Percentiles rank a stretch among this genome's conserved stretches.
Conservation (phyloP, 2,797 vertebrate genomes). For the Chaunax sp. region DNA sequence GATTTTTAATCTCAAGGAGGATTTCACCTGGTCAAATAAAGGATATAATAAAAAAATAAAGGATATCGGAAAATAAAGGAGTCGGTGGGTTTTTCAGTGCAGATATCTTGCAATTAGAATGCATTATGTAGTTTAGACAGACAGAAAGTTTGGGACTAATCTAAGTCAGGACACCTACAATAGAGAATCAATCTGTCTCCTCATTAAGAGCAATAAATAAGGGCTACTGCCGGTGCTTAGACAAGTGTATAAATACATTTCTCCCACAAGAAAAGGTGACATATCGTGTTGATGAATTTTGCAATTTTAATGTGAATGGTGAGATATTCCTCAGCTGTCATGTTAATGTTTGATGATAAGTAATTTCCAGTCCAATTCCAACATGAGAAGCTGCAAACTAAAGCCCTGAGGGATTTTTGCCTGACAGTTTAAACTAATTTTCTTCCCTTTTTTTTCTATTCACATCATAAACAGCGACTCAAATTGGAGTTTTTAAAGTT, state of each 20-base stretch:
- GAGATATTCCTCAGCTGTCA: background rate
- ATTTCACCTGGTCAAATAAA: too few species aligned
- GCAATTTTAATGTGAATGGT: background rate
- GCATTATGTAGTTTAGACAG: background rate
- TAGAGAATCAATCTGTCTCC: background rate
- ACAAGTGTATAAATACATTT: background rate
- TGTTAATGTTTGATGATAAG: background rate
- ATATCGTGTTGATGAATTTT: background rate
- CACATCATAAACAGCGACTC: background rate
- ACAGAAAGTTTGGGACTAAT: background rate
- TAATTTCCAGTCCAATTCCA: background rate
- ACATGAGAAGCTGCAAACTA: background rate
- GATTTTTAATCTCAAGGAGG: too few species aligned
- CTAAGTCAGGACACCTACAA: background rate
- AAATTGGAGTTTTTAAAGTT: slow-evolving; percentile 16
- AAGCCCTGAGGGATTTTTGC: background rate
- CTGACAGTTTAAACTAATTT: slow-evolving; percentile 7
- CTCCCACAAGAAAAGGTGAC: background rate
- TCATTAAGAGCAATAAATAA: slow-evolving; percentile 4
- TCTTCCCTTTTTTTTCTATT: background rate
- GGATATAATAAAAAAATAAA: too few species aligned
- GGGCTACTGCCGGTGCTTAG: background rate
- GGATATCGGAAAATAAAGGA: too few species aligned
- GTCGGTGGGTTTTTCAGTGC: background rate
- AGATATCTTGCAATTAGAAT: background rate